phyloP scores from a whole-genome alignment of 2,797 vertebrate genomes.

The Helicolenus hilgendorfi region DNA sequence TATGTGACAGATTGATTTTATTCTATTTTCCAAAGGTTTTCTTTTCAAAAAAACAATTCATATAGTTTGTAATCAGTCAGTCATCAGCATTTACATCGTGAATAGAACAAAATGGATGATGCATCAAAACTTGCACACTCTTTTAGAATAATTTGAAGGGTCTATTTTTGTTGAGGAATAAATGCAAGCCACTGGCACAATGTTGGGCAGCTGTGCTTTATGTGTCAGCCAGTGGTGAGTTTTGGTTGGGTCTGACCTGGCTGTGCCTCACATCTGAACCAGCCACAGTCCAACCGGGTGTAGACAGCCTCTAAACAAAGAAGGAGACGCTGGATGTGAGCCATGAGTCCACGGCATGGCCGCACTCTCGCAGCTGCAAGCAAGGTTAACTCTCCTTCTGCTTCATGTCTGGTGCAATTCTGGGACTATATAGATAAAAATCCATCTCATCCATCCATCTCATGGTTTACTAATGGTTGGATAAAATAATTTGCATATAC shows the following conservation, averaged over 20 bases:
- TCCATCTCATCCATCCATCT: not conserved
- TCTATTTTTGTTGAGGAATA: not conserved
- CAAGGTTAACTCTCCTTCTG: not conserved
- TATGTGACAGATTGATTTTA: not conserved
- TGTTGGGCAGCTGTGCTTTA: constrained; percentile 24
- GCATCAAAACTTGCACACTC: not conserved
- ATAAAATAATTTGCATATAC: not conserved
- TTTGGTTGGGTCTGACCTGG: constrained; percentile 42
- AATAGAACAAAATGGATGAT: not conserved
- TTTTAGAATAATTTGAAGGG: not conserved
- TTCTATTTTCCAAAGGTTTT: not conserved
- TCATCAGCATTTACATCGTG: not conserved
- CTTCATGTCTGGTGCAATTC: not conserved
- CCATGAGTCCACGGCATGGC: constrained; percentile 38
- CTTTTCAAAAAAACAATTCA: not conserved
- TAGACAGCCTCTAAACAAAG: constrained; percentile 57
- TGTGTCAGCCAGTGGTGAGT: constrained; percentile 47
- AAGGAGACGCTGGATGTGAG: constrained; percentile 11
- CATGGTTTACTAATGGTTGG: not conserved
- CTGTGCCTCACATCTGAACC: constrained; percentile 40
- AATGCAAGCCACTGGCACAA: constrained; percentile 31
- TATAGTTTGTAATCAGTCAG: not conserved
- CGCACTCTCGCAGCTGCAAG: constrained; percentile 20
- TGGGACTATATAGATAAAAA: not conserved
- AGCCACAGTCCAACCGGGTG: constrained; percentile 50